Evolutionary conservation across 2,888 invertebrate species (phyloP), one percentile per base, ranked within the genome.

Genomic region (Tethea ocularis): DNA sequence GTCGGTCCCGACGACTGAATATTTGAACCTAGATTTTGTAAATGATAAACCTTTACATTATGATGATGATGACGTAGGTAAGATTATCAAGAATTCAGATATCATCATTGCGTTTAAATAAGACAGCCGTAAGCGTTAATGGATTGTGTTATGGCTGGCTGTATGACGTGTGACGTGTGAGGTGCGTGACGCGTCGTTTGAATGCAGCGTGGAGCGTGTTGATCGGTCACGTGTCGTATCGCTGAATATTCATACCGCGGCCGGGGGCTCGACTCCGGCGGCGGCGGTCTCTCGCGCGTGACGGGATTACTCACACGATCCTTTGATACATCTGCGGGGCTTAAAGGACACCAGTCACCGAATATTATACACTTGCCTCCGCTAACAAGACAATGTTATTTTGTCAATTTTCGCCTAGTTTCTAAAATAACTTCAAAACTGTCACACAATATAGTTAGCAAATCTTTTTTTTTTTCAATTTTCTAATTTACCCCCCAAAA

Each of bases 241-340:
- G 46, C 46, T 46, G 46, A 46, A 46, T 46, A 46, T 46, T 46
- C 46, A 46, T 46, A 46, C 46, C 20, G 20, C 2, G 17, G 46
- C 46, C 20, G 20, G 10, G 17, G 46, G 20, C 33, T 13, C 33
- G 33, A 13, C 13, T 33, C 33, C 33, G 33, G 7, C 33, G 6
- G 29, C 29, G 6, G 6, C 29, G 29, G 46, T 15, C 17, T 17
- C 20, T 20, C 20, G 46, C 46, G 46, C 46, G 46, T 46, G 46
- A 46, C 46, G 46, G 20, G 46, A 46, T 46, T 46, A 46, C 46
- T 46, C 46, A 46, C 46, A 46, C 20, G 20, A 46, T 7, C 46
- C 46, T 20, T 46, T 46, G 46, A 46, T 20, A 46, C 46, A 46
- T 46, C 46, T 46, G 20, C 17, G 46, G 46, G 46, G 20, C 46